Evolutionary conservation across 2,113 vertebrate genomes (phyloP).

Genomic region (Lucifuga dentata): DNA sequence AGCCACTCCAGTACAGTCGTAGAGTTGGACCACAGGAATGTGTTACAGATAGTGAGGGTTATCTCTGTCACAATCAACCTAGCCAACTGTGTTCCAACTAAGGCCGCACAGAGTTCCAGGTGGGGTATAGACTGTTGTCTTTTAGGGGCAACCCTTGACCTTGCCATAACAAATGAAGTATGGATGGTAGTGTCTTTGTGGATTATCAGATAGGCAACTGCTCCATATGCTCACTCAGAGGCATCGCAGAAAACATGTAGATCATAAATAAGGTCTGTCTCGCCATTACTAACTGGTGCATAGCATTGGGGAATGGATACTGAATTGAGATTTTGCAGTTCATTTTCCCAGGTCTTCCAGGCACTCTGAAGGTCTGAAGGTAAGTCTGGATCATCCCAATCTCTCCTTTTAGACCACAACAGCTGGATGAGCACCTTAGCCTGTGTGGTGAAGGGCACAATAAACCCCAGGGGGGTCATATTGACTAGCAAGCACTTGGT

Average conservation of each 20-base stretch:
- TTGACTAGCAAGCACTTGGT: no score
- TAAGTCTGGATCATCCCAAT: no score
- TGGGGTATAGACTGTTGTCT: neutral
- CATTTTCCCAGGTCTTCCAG: no score
- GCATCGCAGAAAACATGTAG: neutral
- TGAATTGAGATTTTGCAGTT: no score
- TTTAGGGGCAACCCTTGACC: conserved; percentile 7
- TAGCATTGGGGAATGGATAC: no score
- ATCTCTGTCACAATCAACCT: neutral
- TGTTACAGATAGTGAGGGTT: neutral
- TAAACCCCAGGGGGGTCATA: no score
- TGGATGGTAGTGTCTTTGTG: neutral
- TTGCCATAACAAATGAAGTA: neutral
- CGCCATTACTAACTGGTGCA: no score
- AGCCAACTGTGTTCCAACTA: neutral
- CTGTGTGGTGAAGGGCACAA: no score
- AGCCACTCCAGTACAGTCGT: neutral
- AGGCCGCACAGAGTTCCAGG: neutral
- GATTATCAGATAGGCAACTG: neutral
- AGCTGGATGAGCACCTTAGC: no score
- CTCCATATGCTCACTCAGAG: neutral
- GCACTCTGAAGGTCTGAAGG: no score
- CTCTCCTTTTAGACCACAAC: no score
- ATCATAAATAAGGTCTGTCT: no score
- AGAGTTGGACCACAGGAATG: neutral